A percentile compares a stretch with the other conserved stretches of the same genome.
phyloP scores from a whole-genome alignment of 2,113 vertebrate genomes.

The Neolamprologus brichardi region DNA sequence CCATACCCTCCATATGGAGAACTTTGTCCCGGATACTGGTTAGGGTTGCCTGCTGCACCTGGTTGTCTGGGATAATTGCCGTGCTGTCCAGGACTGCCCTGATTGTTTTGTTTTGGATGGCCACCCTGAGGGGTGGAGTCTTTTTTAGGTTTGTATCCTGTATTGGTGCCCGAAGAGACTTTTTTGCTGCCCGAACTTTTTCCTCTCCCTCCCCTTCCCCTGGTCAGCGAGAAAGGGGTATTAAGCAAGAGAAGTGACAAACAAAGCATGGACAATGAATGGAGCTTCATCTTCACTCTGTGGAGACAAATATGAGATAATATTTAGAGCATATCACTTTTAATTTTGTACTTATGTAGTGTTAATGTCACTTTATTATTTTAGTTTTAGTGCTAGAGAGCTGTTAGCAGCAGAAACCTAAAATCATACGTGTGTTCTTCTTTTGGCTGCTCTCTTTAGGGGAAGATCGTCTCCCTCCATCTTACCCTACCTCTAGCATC shows the following conservation, averaged over 20 bases:
- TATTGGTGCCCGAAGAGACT: not conserved
- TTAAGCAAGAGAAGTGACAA: slow-evolving; percentile 33
- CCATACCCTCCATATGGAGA: slow-evolving; percentile 46
- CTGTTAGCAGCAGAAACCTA: not conserved
- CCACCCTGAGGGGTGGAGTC: not conserved
- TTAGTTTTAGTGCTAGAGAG: not conserved
- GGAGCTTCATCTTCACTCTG: slow-evolving; percentile 37
- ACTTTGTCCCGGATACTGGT: not conserved
- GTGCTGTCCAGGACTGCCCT: not conserved
- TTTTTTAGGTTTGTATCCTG: not conserved
- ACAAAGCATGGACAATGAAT: not conserved
- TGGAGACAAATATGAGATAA: not conserved
- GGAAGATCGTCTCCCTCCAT: not conserved
- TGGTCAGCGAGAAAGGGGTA: slow-evolving; percentile 19
- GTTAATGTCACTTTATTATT: not conserved
- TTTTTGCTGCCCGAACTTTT: not conserved
- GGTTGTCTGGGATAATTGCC: slow-evolving; percentile 21
- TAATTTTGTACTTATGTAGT: not conserved
- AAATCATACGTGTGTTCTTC: not conserved
- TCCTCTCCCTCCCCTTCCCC: not conserved
- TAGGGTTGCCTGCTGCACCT: not conserved
- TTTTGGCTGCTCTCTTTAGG: not conserved
- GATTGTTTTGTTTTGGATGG: slow-evolving; percentile 11
- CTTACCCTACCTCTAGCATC: not conserved
- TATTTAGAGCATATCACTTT: not conserved